Evolutionary conservation across 2,888 invertebrate genomes (phyloP), one percentile per base, ranked within the genome.

Genomic region (Argyresthia goedartella): DNA sequence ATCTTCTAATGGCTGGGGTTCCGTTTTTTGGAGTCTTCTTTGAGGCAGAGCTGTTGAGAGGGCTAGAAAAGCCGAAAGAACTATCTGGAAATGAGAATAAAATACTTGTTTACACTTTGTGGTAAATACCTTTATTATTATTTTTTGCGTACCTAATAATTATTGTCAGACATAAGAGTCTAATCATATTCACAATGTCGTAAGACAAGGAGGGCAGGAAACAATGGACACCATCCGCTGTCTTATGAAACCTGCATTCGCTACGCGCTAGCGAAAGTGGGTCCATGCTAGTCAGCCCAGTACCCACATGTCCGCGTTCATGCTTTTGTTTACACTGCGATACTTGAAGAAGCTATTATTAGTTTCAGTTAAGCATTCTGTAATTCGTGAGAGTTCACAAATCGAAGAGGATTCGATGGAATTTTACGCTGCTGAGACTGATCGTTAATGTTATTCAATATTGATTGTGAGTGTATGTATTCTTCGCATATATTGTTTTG

Each of bases 221-320:
- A 85, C 85, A 85, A 86, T 84, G 74, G 79, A 34, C 8, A n/a
- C 39, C n/a, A 49, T 43, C 46, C 71, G 67, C 13, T 68, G 63
- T 66, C 73, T 82, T 79, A 73, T 75, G 81, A 78, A 82, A 76
- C 72, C 39, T 10, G 36, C 71, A 69, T 75, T 76, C 77, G 75
- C 71, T 76, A 82, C 77, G 74, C 79, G 69, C 71, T 76, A 81
- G 84, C 82, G 84, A 85, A 86, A 85, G 84, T 76, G 68, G 71
- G 25, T 25, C 25, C 25, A 25, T 25, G 25, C 25, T 25, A 25
- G 25, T 25, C 25, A 25, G 25, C 25, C 25, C 25, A 25, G 25
- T 25, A 6, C 15, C 11, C n/a, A 33, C 6, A 33, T 33, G n/a
- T 16, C n/a, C 46, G 25, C 9, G 7, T 11, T 6, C 8, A 16